Conservation (phyloP, 2,888 invertebrate genomes). For the Oxyteleia sp. region DNA sequence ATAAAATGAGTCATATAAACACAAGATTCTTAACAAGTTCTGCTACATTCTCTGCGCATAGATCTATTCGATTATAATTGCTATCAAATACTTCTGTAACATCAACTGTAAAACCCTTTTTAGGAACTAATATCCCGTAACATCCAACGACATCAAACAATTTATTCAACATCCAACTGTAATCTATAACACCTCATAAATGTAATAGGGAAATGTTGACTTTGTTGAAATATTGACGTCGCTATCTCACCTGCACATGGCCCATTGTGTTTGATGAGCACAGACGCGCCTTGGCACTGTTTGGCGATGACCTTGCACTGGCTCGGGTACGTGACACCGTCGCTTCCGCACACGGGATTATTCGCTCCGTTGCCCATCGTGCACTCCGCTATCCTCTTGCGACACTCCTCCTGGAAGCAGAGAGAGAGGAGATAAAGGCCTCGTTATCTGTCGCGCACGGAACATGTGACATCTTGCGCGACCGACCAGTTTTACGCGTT, state of each 20-base stretch:
- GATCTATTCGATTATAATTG: no score
- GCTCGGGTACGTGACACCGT: slow-evolving; percentile 94
- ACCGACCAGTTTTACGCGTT: slow-evolving; percentile 27
- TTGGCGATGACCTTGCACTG: slow-evolving; percentile 93
- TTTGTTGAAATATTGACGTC: slow-evolving; percentile 4
- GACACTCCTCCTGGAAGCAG: slow-evolving; percentile 84
- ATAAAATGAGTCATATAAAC: no score
- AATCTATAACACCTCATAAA: no score
- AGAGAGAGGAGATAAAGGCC: slow-evolving; percentile 14
- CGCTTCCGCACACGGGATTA: slow-evolving; percentile 92
- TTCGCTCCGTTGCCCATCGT: slow-evolving; percentile 79
- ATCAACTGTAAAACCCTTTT: no score
- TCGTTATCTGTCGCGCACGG: background rate
- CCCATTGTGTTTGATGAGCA: slow-evolving; percentile 92
- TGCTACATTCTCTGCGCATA: no score
- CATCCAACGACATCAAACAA: no score
- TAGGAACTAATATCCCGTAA: no score
- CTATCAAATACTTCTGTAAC: no score
- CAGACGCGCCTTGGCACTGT: slow-evolving; percentile 92
- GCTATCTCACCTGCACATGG: slow-evolving; percentile 91
- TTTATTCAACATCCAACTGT: no score
- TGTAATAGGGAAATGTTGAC: no score
- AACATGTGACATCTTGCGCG: slow-evolving; percentile 1
- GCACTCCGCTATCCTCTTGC: slow-evolving; percentile 85
- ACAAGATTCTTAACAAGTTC: no score